A percentile compares a stretch with the other conserved stretches of the same genome.
Evolutionary conservation across 2,888 invertebrate species (phyloP).

Genomic region (Rhagonycha lutea): DNA sequence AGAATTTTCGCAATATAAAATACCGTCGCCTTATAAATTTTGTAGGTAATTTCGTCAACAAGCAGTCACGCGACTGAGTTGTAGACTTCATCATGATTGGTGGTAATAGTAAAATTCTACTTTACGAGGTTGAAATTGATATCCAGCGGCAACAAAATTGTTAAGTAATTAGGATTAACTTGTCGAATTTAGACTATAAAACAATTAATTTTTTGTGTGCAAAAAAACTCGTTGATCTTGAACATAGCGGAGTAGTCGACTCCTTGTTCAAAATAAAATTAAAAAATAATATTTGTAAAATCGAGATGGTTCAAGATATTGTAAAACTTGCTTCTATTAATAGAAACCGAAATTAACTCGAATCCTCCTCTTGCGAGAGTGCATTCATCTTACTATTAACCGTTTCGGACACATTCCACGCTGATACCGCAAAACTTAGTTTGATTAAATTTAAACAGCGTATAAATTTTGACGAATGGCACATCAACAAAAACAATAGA

Average conservation of each 20-base stretch:
- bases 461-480: background rate
- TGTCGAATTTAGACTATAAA: background rate
- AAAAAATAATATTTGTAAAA: background rate
- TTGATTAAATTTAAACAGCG: background rate
- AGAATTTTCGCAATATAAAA: background rate
- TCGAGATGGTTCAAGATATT: background rate
- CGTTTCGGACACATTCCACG: background rate
- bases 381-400: slow-evolving; percentile 1
- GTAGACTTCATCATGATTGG: background rate
- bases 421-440: background rate
- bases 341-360: background rate
- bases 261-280: background rate
- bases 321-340: background rate
- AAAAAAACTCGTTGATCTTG: background rate
- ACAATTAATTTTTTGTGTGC: background rate
- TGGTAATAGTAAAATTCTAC: background rate
- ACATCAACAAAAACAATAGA: background rate
- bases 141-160: background rate
- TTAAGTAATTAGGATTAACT: background rate
- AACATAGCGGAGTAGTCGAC: background rate
- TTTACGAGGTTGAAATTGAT: background rate
- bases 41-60: background rate
- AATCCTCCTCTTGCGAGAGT: background rate
- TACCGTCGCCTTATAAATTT: background rate
- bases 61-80: background rate